phyloP scores from a whole-genome alignment of 2,113 vertebrate genomes.

The Labrus mixtus region DNA sequence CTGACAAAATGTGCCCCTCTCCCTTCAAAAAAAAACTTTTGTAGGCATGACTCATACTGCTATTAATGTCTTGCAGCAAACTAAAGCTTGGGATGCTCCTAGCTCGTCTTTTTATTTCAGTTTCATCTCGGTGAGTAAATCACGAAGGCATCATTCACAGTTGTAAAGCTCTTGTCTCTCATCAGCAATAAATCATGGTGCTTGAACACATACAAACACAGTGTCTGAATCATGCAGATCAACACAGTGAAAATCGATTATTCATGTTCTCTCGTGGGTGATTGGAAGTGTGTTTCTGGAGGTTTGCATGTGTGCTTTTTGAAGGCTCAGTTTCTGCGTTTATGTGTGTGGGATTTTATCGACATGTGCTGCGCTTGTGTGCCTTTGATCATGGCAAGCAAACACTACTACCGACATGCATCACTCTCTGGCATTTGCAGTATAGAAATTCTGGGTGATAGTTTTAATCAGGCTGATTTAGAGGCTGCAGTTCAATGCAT shows the following conservation, averaged over 20 bases:
- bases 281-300: conserved; percentile 26
- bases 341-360: conserved; percentile 33
- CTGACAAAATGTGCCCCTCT: conserved; percentile 63
- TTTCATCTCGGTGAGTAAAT: conserved; percentile 29
- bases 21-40: conserved; percentile 40
- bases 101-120: conserved; percentile 24
- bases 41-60: conserved; percentile 27
- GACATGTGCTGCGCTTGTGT: conserved; percentile 59
- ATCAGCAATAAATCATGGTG: conserved; percentile 70
- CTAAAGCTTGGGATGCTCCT: conserved; percentile 36
- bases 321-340: conserved; percentile 16
- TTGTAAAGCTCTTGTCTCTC: conserved; percentile 56
- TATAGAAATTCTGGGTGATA: conserved; percentile 85
- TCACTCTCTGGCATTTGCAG: conserved; percentile 80
- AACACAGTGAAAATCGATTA: conserved; percentile 62
- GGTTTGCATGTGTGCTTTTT: conserved; percentile 18
- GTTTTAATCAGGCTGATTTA: conserved; percentile 20
- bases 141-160: conserved; percentile 65
- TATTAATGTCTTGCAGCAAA: conserved; percentile 34
- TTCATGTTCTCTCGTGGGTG: conserved; percentile 39
- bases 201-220: conserved; percentile 74
- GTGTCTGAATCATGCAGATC: conserved; percentile 79
- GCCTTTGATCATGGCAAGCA: conserved; percentile 77
- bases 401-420: conserved; percentile 82
- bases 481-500: background rate